A percentile compares a stretch with the other conserved stretches of the same genome.
Conservation (phyloP, 2,113 vertebrate genomes). For the Myocastor coypus region DNA sequence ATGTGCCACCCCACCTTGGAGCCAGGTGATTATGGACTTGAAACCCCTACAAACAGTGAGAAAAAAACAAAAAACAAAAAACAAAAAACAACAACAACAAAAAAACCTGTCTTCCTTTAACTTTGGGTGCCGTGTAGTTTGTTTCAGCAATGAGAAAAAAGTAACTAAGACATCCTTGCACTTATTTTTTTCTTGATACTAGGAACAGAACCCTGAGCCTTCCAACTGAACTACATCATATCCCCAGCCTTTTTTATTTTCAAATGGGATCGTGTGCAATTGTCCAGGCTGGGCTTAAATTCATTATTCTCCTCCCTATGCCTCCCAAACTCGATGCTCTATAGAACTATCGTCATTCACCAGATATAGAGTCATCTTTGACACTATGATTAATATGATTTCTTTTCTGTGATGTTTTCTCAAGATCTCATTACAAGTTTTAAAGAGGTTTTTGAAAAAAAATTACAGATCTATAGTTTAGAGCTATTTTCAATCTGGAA, state of each 20-base stretch:
- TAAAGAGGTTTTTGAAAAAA: not conserved
- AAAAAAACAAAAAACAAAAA: no score
- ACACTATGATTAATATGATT: slow-evolving; percentile 9
- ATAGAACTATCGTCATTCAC: not conserved
- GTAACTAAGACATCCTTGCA: not conserved
- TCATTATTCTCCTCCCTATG: not conserved
- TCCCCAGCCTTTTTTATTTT: not conserved
- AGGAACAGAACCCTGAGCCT: not conserved
- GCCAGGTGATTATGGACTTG: not conserved
- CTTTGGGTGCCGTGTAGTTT: not conserved
- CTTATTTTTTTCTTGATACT: not conserved
- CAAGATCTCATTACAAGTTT: slow-evolving; percentile 8
- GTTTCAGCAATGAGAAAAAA: not conserved
- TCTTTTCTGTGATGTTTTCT: slow-evolving; percentile 31
- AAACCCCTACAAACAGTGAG: not conserved
- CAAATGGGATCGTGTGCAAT: not conserved
- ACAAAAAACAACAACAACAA: no score
- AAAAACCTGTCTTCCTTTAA: not conserved
- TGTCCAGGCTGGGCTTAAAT: not conserved
- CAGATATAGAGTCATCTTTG: slow-evolving; percentile 15
- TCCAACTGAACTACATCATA: not conserved
- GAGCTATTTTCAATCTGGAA: slow-evolving; percentile 41
- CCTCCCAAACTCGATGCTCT: not conserved
- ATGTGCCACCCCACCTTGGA: not conserved
- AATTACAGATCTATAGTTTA: slow-evolving; percentile 21